Percentiles rank a stretch among this genome's conserved stretches.
phyloP scores from a whole-genome alignment of 2,888 invertebrate genomes.

The Sipha maydis region DNA sequence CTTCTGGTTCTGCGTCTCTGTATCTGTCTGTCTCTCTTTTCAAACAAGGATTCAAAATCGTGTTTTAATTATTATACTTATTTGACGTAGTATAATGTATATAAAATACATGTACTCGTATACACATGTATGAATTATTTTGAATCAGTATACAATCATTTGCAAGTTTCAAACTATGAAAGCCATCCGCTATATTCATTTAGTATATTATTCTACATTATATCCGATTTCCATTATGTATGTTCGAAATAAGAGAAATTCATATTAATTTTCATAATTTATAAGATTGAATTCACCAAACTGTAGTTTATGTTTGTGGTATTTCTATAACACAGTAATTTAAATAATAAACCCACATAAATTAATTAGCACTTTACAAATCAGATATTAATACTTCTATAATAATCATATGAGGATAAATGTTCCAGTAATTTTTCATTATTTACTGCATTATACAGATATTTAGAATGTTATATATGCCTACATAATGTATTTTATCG shows the following conservation, averaged over 20 bases:
- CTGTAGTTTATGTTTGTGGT: background rate
- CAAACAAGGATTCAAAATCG: background rate
- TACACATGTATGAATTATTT: background rate
- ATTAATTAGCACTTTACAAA: background rate
- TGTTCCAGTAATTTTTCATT: no score
- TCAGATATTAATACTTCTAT: background rate
- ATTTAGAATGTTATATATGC: no score
- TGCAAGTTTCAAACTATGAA: background rate
- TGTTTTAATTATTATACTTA: slow-evolving; percentile 27
- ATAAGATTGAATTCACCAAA: background rate
- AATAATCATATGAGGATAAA: no score
- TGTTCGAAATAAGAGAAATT: background rate
- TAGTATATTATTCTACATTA: background rate
- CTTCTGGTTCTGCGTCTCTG: no score
- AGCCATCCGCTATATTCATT: background rate
- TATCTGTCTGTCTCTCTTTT: background rate
- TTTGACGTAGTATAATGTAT: background rate
- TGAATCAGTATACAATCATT: background rate
- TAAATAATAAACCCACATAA: slow-evolving; percentile 9
- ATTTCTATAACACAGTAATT: background rate
- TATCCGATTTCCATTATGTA: background rate
- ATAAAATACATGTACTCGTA: background rate
- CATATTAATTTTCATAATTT: background rate
- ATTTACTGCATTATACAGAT: no score
- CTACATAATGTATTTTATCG: no score